Percentiles rank a stretch among this genome's conserved stretches.
phyloP scores from a whole-genome alignment of 1,140 invertebrate species.

The Zaprionus lachaisei region DNA sequence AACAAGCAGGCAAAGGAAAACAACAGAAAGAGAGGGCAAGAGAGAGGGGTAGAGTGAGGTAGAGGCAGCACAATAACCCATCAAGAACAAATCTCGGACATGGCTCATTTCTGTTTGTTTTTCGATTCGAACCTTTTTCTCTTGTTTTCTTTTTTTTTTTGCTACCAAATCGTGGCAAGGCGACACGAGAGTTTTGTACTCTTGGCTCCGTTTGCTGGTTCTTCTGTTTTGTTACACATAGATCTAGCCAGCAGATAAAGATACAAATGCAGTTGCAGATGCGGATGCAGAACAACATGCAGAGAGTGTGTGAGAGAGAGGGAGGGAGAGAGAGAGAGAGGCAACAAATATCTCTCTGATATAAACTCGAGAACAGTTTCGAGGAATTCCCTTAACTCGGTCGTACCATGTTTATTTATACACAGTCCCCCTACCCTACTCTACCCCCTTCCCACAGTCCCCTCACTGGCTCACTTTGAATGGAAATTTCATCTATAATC shows the following conservation, averaged over 20 bases:
- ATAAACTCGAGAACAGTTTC: constrained; percentile 74
- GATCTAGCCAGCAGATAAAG: constrained; percentile 32
- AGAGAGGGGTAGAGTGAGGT: not conserved
- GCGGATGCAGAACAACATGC: constrained; percentile 20
- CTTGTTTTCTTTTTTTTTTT: constrained; percentile 30
- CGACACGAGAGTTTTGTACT: constrained; percentile 30
- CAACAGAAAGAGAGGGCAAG: not conserved
- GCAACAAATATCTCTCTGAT: constrained; percentile 46
- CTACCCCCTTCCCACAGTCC: no score
- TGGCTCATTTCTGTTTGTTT: constrained; percentile 56
- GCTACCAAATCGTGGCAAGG: constrained; percentile 37
- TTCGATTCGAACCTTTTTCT: constrained; percentile 48
- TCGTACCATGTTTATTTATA: constrained; percentile 72
- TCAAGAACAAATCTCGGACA: constrained; percentile 50
- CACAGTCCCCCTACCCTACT: constrained; percentile 41
- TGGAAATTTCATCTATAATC: constrained; percentile 60
- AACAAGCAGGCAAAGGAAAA: not conserved
- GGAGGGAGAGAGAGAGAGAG: not conserved
- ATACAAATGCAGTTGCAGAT: constrained; percentile 36
- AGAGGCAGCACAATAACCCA: constrained; percentile 13
- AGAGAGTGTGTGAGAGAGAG: not conserved
- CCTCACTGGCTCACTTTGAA: constrained; percentile 24
- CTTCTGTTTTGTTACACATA: constrained; percentile 54
- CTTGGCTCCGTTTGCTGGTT: constrained; percentile 25
- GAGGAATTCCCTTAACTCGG: constrained; percentile 75